Conservation (phyloP, 2,797 vertebrate genomes). For the Acropternis orthonyx region DNA sequence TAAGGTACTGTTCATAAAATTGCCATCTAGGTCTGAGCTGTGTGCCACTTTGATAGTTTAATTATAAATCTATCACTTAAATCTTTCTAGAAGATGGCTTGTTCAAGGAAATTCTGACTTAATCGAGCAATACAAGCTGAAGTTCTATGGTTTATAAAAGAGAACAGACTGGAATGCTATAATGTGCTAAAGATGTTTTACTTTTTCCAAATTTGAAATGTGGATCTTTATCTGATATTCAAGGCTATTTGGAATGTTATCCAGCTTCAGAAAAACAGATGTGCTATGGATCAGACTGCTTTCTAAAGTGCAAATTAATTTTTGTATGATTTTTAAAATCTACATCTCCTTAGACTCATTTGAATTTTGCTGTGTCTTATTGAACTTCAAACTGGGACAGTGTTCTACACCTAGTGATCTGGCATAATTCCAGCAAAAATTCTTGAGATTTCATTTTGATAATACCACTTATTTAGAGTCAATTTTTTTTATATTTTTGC, state of each 20-base stretch:
- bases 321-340: neutral
- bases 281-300: neutral
- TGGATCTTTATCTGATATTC: neutral
- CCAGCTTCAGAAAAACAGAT: neutral
- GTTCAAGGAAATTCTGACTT: conserved; percentile 1
- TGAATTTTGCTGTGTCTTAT: neutral
- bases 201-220: neutral
- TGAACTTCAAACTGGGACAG: neutral
- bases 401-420: neutral
- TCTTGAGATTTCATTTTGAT: neutral
- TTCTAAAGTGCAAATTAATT: neutral
- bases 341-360: neutral
- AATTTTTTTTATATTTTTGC: neutral
- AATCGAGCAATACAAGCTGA: neutral
- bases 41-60: neutral
- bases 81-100: conserved; percentile 5
- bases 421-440: neutral
- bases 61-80: neutral
- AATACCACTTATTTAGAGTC: neutral
- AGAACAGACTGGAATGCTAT: neutral
- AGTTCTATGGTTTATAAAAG: neutral
- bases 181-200: neutral
- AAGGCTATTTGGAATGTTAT: neutral
- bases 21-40: neutral
- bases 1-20: conserved; percentile 3